Evolutionary conservation across 2,888 invertebrate genomes (phyloP).

Genomic region (Altica lythri): DNA sequence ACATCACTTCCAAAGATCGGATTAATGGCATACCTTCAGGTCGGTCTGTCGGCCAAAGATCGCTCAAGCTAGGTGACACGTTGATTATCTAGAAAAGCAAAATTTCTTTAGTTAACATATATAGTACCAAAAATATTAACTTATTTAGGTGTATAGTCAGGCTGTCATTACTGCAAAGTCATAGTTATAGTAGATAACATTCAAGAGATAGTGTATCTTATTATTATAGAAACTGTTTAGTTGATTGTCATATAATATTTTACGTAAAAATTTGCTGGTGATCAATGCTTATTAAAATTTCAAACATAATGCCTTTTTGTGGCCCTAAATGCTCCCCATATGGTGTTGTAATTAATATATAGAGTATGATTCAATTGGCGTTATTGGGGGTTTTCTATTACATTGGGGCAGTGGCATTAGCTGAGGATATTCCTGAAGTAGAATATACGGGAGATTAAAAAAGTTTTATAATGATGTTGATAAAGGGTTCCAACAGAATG

Average conservation of each 20-base stretch:
- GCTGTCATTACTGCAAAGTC: too few relatives aligned
- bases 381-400: constrained; percentile 92
- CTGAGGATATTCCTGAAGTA: constrained; percentile 82
- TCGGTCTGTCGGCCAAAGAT: constrained; percentile 87
- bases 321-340: constrained; percentile 93
- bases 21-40: constrained; percentile 90
- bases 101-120: too few relatives aligned
- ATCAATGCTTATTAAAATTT: too few relatives aligned
- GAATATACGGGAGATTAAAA: constrained; percentile 56
- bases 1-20: constrained; percentile 91
- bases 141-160: too few relatives aligned
- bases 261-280: constrained; percentile 6
- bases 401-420: constrained; percentile 81
- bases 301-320: constrained; percentile 73
- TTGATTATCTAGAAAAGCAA: constrained; percentile 42
- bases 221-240: too few relatives aligned
- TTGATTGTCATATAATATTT: constrained; percentile 1
- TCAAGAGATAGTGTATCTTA: too few relatives aligned
- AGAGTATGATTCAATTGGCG: constrained; percentile 92
- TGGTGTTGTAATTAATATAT: constrained; percentile 86
- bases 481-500: constrained; percentile 77
- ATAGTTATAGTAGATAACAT: too few relatives aligned
- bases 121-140: too few relatives aligned
- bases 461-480: constrained; percentile 74
- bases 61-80: constrained; percentile 58